Evolutionary conservation across 1,140 invertebrate species (phyloP).

Genomic region (Procambarus clarkii): DNA sequence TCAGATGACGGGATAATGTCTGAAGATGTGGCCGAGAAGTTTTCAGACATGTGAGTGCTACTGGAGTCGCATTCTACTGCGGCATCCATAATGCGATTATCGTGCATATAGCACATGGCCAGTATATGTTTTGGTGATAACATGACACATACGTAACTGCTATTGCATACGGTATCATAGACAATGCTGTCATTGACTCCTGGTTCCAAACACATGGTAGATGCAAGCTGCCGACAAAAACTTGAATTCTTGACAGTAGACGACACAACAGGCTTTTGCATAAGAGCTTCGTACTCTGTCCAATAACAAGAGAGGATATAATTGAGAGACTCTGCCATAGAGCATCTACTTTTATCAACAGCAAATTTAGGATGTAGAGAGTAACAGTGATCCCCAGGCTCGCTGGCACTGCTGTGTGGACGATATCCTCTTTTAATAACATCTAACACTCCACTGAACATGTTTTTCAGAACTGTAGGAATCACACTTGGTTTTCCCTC

Average conservation of each 20-base stretch:
- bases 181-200: constrained; percentile 65
- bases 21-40: constrained; percentile 56
- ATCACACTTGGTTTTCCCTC: constrained; percentile 62
- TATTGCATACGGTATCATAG: constrained; percentile 69
- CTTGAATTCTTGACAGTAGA: constrained; percentile 58
- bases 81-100: constrained; percentile 45
- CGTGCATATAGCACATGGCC: constrained; percentile 71
- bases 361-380: constrained; percentile 40
- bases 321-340: constrained; percentile 57
- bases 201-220: constrained; percentile 58
- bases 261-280: constrained; percentile 59
- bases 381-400: constrained; percentile 46
- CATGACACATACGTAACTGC: constrained; percentile 71
- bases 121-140: constrained; percentile 70
- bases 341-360: constrained; percentile 37
- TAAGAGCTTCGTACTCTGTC: constrained; percentile 55
- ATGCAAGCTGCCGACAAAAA: constrained; percentile 68
- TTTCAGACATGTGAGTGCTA: constrained; percentile 47
- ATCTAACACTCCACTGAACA: constrained; percentile 66
- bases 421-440: constrained; percentile 68
- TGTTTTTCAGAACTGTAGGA: constrained; percentile 59
- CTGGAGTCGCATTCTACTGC: constrained; percentile 29
- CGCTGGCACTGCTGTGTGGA: constrained; percentile 42
- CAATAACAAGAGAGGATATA: constrained; percentile 63
- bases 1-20: constrained; percentile 19